Percentiles rank a stretch among this genome's conserved stretches.
These are phyloP conservation scores for Metaphire vulgaris DNA, from an alignment of 1,140 invertebrate genomes.

Conservation along the genomic window DNA sequence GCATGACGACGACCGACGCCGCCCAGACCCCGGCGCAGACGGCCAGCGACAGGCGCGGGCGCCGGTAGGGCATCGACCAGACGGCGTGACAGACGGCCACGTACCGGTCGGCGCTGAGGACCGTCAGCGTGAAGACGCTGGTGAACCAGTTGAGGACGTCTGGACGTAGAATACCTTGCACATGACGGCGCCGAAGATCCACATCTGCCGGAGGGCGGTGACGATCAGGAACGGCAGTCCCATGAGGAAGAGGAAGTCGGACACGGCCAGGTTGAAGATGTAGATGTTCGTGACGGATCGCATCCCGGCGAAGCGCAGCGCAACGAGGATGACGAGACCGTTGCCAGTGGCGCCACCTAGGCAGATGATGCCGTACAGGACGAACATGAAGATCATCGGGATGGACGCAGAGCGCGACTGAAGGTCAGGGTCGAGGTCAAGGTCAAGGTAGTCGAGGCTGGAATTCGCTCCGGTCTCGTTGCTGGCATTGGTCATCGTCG, in stretches of 20 bases:
- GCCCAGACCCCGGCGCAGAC: conserved; percentile 53
- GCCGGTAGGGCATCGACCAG: conserved; percentile 61
- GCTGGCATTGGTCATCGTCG: no score
- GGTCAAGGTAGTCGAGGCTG: no score
- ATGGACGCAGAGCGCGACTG: no score
- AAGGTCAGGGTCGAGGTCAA: no score
- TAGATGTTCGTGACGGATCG: conserved; percentile 96
- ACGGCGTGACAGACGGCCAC: no score
- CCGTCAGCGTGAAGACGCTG: no score
- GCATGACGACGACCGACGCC: conserved; percentile 58
- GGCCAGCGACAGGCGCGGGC: conserved; percentile 44
- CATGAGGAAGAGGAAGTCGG: conserved; percentile 87
- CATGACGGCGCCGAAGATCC: conserved; percentile 83
- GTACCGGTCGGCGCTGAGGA: conserved; percentile 83
- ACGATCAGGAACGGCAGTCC: conserved; percentile 85
- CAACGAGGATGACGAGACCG: conserved; percentile 89
- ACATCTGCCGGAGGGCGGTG: conserved; percentile 62
- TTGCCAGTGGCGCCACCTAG: conserved; percentile 83
- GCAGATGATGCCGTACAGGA: conserved; percentile 63
- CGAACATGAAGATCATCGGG: conserved; percentile 24
- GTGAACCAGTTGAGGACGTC: conserved; percentile 92
- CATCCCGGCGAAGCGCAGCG: conserved; percentile 72
- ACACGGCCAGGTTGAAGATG: conserved; percentile 88
- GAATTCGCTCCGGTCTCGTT: no score
- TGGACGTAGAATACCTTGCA: conserved; percentile 79